Base-by-base conservation (phyloP, 2,888 invertebrate genomes). In the Tromatobia lineatoria region DNA sequence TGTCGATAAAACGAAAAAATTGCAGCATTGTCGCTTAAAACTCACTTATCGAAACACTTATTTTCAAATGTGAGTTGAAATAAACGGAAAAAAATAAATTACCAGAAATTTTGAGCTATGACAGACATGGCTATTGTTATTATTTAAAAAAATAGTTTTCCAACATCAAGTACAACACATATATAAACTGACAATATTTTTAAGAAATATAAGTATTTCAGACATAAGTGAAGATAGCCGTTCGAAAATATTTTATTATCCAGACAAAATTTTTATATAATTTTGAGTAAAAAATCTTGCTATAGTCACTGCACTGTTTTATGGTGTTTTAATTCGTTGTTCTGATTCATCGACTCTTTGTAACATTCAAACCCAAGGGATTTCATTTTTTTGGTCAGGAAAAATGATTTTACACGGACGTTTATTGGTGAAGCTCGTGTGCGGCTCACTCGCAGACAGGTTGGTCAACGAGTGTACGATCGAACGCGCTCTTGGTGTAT, bases 381-480 rank as follows among this genome's bases (percentile, higher is more conserved):
- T 29, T 42, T 50, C 18, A 23, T 47, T 20, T 61, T 59, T 74
- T 74, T 18, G 10, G 59, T 71, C 13, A 8, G 45, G 54, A 57
- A 76, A 54, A 67, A 76, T 29, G 42, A 57, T 45, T 42, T 38
- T 38, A 18, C 42, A 29, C 29, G 18, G 45, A 25, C 45, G 66
- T 64, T 73, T 80, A 66, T 69, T 23, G 52, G 20, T 52, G n/a
- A 50, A 34, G 20, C 70, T n/a, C 25, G 69, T 50, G 69, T 34
- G 23, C 50, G 38, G 38, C 6, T 18, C 64, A 38, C 4, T 38
- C 20, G 64, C 20, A 42, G 42, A 8, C 42, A 42, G 64, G 11
- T 15, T 2, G 64, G 64, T 42, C 45, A 57, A 29, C 20, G 45
- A 10, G 15, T 45, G 13, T 42, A 45, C 76, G 42, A 59, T 57